These are phyloP conservation scores for Xenopus tropicalis DNA, from an alignment of 2,113 vertebrate species.

Conservation along the genomic window DNA sequence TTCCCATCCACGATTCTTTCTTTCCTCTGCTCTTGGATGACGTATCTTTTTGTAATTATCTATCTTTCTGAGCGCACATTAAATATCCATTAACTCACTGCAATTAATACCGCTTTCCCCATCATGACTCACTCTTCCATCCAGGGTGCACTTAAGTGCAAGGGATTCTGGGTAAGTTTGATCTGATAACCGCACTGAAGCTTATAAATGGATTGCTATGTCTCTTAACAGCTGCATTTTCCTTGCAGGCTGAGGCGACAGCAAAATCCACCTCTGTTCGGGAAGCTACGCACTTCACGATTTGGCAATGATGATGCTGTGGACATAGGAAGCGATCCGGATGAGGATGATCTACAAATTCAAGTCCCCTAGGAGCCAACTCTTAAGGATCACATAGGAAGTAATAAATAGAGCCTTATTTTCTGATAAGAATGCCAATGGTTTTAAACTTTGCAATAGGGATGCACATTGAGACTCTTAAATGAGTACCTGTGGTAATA, in stretches of 20 bases:
- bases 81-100: constrained; percentile 21
- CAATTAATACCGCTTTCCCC: constrained; percentile 14
- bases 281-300: constrained; percentile 81
- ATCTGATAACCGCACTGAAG: neutral
- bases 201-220: neutral
- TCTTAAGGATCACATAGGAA: neutral
- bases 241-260: constrained; percentile 80
- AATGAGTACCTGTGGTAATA: too few relatives aligned
- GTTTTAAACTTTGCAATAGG: too few relatives aligned
- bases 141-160: constrained; percentile 10
- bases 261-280: constrained; percentile 81
- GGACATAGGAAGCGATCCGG: constrained; percentile 75
- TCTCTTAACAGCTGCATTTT: accelerated
- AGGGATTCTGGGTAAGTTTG: neutral
- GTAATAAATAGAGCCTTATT: constrained; percentile 26
- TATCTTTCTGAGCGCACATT: constrained; percentile 7
- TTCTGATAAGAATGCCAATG: neutral
- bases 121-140: constrained; percentile 6
- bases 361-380: constrained; percentile 76
- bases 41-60: neutral
- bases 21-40: neutral
- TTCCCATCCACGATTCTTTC: neutral
- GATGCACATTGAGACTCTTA: too few relatives aligned
- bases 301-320: constrained; percentile 76
- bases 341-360: constrained; percentile 86